phyloP scores from a whole-genome alignment of 2,797 vertebrate genomes.

The Enteromius anoplus region DNA sequence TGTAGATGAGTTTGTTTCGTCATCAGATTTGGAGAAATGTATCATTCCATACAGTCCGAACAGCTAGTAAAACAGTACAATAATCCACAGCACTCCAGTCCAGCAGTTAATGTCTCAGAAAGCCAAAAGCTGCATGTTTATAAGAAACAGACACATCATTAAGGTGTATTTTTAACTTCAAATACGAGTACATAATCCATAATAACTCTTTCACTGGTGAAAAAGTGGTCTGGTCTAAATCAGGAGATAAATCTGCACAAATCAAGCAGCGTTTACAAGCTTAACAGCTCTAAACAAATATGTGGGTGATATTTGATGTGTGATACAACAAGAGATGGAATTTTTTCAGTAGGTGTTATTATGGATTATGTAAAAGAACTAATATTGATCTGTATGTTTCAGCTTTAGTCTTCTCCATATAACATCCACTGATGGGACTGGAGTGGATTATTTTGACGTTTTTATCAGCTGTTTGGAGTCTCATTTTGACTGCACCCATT shows the following conservation, averaged over 20 bases:
- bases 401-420: too few relatives aligned
- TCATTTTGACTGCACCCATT: too few relatives aligned
- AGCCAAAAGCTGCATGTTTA: not conserved
- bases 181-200: not conserved
- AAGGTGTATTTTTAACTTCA: not conserved
- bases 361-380: not conserved
- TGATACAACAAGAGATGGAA: not conserved
- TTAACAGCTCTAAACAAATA: not conserved
- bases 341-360: not conserved
- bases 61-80: not conserved
- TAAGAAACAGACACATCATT: not conserved
- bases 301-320: too few relatives aligned
- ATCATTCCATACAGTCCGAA: not conserved
- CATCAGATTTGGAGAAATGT: not conserved
- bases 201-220: not conserved
- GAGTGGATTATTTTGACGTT: too few relatives aligned
- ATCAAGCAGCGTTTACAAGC: not conserved
- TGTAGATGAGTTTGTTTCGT: not conserved
- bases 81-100: not conserved
- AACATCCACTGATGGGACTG: too few relatives aligned
- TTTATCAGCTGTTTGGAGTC: too few relatives aligned
- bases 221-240: not conserved
- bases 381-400: too few relatives aligned
- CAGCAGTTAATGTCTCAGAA: not conserved
- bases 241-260: not conserved